These are phyloP conservation scores for Aleiodes alternator DNA, from an alignment of 2,888 invertebrate genomes.

Conservation along the genomic window DNA sequence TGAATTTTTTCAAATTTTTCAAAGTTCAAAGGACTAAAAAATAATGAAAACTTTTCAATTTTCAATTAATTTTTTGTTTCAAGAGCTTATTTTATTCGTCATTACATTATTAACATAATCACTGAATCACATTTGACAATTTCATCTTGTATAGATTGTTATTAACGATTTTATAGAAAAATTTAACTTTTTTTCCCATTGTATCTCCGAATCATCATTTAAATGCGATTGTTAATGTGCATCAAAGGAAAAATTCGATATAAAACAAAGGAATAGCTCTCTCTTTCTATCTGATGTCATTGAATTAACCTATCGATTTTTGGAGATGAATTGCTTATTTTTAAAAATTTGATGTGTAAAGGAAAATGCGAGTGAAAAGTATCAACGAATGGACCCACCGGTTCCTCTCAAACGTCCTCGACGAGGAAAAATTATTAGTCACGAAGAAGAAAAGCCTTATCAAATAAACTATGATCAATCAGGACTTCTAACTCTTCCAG, in stretches of 20 bases:
- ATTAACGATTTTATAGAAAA: background rate
- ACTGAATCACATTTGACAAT: no score
- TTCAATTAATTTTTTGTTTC: no score
- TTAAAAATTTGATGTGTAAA: constrained; percentile 8
- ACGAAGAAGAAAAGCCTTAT: background rate
- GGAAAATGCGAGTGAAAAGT: constrained; percentile 12
- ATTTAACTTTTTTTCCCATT: no score
- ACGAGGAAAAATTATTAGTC: constrained; percentile 21
- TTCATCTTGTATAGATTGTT: background rate
- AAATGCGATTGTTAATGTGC: background rate
- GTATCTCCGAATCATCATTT: background rate
- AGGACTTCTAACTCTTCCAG: constrained; percentile 56
- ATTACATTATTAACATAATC: no score
- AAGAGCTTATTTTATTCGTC: no score
- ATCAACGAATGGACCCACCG: background rate
- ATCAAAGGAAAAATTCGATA: background rate
- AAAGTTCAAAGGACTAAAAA: background rate
- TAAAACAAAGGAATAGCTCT: constrained; percentile 7
- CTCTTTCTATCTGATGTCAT: background rate
- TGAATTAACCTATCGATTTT: background rate
- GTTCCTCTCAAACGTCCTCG: constrained; percentile 4
- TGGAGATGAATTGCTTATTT: background rate
- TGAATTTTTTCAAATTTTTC: no score
- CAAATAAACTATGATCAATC: background rate
- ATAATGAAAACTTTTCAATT: no score